Conservation (phyloP, 2,797 vertebrate genomes). For the Xerus rutilus region DNA sequence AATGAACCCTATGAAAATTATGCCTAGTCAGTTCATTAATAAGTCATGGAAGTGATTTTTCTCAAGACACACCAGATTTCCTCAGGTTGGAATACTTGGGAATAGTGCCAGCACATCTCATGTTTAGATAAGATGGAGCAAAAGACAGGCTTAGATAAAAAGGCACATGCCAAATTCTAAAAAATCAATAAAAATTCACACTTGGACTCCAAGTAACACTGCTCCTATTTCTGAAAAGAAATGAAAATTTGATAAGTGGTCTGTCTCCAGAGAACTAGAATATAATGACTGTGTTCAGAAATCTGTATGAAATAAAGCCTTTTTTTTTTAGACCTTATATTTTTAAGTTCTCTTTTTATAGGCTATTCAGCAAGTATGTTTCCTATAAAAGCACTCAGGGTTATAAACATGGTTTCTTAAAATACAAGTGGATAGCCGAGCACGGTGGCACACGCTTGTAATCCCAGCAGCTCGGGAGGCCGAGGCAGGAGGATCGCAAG, state of each 20-base stretch:
- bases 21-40: constrained; percentile 52
- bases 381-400: not conserved
- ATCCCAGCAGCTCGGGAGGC: too few species aligned
- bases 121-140: not conserved
- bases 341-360: constrained; percentile 41
- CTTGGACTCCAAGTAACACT: not conserved
- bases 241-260: not conserved
- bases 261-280: constrained; percentile 31
- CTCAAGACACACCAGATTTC: constrained; percentile 57
- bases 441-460: too few species aligned
- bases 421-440: not conserved
- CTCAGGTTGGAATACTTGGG: constrained; percentile 7
- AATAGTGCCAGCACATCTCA: not conserved
- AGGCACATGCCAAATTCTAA: not conserved
- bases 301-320: constrained; percentile 15
- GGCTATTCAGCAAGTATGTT: not conserved
- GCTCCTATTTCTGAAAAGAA: constrained; percentile 55
- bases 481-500: too few species aligned
- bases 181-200: constrained; percentile 50
- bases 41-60: constrained; percentile 69
- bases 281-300: constrained; percentile 29
- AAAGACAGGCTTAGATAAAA: not conserved
- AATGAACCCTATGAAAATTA: constrained; percentile 64
- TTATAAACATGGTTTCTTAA: not conserved
- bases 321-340: not conserved